These are phyloP conservation scores for Amphilophus citrinellus DNA, from an alignment of 2,113 vertebrate species.

Conservation along the genomic window DNA sequence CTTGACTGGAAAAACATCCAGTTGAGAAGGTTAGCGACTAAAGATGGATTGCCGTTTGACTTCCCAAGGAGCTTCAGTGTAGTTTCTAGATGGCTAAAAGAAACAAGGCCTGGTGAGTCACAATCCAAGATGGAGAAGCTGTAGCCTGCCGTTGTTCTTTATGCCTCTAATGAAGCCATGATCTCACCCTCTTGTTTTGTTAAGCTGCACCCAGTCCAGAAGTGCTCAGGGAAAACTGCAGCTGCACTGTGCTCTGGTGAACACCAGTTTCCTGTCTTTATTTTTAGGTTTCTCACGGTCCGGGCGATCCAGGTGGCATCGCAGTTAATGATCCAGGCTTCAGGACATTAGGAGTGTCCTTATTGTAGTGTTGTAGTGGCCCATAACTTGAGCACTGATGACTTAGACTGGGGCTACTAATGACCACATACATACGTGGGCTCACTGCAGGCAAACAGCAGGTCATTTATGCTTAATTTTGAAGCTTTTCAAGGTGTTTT, in stretches of 20 bases:
- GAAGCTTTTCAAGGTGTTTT: background rate
- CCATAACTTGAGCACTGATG: background rate
- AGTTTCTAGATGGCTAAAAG: background rate
- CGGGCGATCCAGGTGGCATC: background rate
- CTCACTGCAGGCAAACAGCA: background rate
- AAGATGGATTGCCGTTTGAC: slow-evolving; percentile 13
- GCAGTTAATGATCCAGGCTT: slow-evolving; percentile 25
- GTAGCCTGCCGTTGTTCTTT: background rate
- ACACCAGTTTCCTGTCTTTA: slow-evolving; percentile 20
- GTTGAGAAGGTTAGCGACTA: slow-evolving; percentile 28
- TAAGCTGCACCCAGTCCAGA: slow-evolving; percentile 72
- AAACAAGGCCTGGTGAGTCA: background rate
- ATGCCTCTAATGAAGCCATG: slow-evolving; percentile 72
- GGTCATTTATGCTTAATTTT: background rate
- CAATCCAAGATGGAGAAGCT: slow-evolving; percentile 37
- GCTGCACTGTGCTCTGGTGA: slow-evolving; percentile 68
- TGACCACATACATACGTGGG: background rate
- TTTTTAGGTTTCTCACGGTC: slow-evolving; percentile 8
- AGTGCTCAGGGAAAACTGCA: slow-evolving; percentile 84
- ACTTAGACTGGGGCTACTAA: background rate
- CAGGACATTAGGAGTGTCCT: background rate
- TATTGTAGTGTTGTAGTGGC: background rate
- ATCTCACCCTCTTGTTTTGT: slow-evolving; percentile 42
- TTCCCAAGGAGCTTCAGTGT: slow-evolving; percentile 4
- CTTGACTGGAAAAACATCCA: slow-evolving; percentile 19